A percentile compares a stretch with the other conserved stretches of the same genome.
phyloP scores from a whole-genome alignment of 1,140 invertebrate species.

The Neelides sp. region DNA sequence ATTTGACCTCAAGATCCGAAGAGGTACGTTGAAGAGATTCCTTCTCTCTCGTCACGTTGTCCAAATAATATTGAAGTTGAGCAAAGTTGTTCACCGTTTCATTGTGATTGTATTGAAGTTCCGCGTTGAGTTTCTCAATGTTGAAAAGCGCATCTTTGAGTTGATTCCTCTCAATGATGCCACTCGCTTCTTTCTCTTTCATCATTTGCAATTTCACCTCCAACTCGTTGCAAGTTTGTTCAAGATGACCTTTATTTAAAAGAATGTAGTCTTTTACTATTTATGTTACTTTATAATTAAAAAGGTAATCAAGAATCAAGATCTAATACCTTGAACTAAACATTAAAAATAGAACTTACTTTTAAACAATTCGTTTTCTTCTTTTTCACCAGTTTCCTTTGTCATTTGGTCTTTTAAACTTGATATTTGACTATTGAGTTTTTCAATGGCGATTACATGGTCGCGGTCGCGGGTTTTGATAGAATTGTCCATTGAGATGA shows the following conservation, averaged over 20 bases:
- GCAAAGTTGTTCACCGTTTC: neutral
- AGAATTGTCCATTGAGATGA: neutral
- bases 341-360: too few relatives aligned
- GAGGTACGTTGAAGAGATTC: neutral
- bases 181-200: neutral
- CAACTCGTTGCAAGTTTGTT: constrained; percentile 1
- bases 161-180: neutral
- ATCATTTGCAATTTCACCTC: constrained; percentile 2
- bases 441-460: constrained; percentile 1
- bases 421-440: too few relatives aligned
- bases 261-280: too few relatives aligned
- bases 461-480: neutral
- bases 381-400: too few relatives aligned
- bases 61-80: neutral
- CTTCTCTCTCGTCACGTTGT: neutral
- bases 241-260: too few relatives aligned
- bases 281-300: too few relatives aligned
- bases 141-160: neutral
- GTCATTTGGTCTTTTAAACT: too few relatives aligned
- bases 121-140: neutral
- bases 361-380: too few relatives aligned
- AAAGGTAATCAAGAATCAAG: too few relatives aligned
- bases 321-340: too few relatives aligned
- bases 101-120: neutral
- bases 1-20: too few relatives aligned